Percentiles rank a stretch among this genome's conserved stretches.
These are phyloP conservation scores for Heterotis niloticus DNA, from an alignment of 2,113 vertebrate genomes.

Conservation along the genomic window DNA sequence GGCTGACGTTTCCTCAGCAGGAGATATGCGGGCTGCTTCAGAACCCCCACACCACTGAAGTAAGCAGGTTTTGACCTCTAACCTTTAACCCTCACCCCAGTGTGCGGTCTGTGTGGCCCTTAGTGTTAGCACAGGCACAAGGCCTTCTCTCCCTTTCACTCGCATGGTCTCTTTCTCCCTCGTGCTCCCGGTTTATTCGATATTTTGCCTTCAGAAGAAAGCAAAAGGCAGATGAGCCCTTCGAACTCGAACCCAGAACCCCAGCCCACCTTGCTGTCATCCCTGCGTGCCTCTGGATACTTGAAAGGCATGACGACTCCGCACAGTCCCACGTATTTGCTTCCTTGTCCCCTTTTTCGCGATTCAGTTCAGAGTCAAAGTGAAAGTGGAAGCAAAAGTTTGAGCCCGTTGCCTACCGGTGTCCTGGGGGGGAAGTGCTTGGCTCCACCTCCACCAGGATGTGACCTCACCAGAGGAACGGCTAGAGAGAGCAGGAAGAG, in stretches of 20 bases:
- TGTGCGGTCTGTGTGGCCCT: background rate
- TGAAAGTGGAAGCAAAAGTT: constrained; percentile 56
- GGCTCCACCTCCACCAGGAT: constrained; percentile 12
- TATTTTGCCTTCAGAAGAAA: background rate
- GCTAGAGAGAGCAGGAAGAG: background rate
- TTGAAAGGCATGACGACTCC: constrained; percentile 49
- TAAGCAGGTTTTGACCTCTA: no score
- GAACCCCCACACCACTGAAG: background rate
- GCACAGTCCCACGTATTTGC: background rate
- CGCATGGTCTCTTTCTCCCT: background rate
- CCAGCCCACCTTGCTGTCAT: constrained; percentile 54
- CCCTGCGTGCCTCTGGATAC: constrained; percentile 56
- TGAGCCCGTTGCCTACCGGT: background rate
- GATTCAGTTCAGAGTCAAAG: constrained; percentile 30
- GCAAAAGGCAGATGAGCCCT: background rate
- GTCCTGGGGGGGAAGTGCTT: no score
- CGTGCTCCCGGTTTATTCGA: constrained; percentile 13
- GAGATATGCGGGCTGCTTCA: background rate
- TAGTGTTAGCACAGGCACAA: background rate
- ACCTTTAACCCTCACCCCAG: background rate
- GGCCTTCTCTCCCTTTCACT: background rate
- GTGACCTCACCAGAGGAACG: constrained; percentile 10
- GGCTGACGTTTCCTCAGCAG: background rate
- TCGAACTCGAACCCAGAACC: constrained; percentile 19
- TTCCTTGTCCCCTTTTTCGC: background rate